Evolutionary conservation across 2,113 vertebrate genomes (phyloP).

Genomic region (Castor canadensis): DNA sequence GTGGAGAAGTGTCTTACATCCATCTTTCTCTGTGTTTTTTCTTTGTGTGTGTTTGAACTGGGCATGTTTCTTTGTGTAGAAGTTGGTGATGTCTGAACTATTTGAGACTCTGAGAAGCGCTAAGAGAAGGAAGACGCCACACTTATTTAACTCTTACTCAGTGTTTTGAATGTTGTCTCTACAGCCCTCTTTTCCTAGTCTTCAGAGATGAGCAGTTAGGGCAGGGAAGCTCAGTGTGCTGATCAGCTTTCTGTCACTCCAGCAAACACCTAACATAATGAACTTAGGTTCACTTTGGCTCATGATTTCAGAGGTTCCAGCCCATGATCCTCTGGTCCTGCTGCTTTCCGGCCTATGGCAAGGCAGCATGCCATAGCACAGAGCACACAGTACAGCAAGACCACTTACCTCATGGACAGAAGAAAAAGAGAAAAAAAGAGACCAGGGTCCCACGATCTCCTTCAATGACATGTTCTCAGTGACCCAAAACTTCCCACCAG

Average conservation of each 20-base stretch:
- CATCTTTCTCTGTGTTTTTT: neutral
- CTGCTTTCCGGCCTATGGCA: neutral
- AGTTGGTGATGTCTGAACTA: neutral
- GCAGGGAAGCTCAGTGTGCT: neutral
- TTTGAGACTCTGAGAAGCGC: neutral
- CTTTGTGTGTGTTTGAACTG: neutral
- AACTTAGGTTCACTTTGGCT: neutral
- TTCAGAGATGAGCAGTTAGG: neutral
- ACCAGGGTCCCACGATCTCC: no score
- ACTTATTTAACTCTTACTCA: neutral
- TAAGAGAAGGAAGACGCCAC: neutral
- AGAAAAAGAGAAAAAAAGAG: no score
- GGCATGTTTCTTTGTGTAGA: neutral
- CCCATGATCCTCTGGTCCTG: neutral
- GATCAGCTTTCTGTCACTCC: no score
- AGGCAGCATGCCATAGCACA: neutral
- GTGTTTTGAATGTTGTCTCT: conserved; percentile 9
- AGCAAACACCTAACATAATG: neutral
- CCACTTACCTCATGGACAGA: no score
- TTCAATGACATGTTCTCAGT: neutral
- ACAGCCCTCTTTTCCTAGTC: neutral
- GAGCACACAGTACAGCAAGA: neutral
- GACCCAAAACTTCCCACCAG: neutral
- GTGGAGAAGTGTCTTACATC: neutral
- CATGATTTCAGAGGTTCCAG: no score